Percentiles rank a stretch among this genome's conserved stretches.
These are phyloP conservation scores for Margaritifera margaritifera DNA, from an alignment of 2,888 invertebrate species.

Conservation along the genomic window DNA sequence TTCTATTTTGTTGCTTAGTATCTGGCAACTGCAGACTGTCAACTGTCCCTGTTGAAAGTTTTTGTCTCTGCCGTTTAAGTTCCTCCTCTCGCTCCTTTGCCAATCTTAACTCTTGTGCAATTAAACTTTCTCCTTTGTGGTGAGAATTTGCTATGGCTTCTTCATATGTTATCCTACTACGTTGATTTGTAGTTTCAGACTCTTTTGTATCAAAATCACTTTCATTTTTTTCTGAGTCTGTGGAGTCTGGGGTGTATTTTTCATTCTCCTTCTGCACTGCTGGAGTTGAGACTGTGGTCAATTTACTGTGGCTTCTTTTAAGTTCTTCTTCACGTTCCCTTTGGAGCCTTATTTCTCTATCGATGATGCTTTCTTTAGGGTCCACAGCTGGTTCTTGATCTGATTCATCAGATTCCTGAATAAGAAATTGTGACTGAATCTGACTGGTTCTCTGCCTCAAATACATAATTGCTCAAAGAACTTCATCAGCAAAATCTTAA, in stretches of 20 bases:
- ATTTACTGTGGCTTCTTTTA: slow-evolving; percentile 6
- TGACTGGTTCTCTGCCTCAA: slow-evolving; percentile 18
- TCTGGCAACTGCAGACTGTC: slow-evolving; percentile 10
- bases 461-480: too few species aligned
- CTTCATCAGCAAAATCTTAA: too few species aligned
- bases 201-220: slow-evolving; percentile 7
- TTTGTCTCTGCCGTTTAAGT: slow-evolving; percentile 57
- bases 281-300: background rate
- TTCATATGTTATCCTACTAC: slow-evolving; percentile 48
- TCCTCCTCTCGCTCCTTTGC: slow-evolving; percentile 75
- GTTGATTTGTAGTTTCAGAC: background rate
- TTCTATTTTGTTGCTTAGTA: slow-evolving; percentile 4
- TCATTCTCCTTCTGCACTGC: background rate
- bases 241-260: background rate
- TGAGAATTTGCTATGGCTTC: slow-evolving; percentile 51
- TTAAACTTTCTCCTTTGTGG: slow-evolving; percentile 69
- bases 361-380: slow-evolving; percentile 64
- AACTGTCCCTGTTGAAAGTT: slow-evolving; percentile 1
- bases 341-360: slow-evolving; percentile 66
- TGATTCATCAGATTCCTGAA: slow-evolving; percentile 26
- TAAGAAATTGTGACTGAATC: slow-evolving; percentile 4
- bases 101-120: slow-evolving; percentile 75
- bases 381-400: slow-evolving; percentile 32
- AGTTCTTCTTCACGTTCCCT: slow-evolving; percentile 62
- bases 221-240: background rate